Base-by-base conservation (phyloP, 1,140 invertebrate species). In the Pentalonia nigronervosa region DNA sequence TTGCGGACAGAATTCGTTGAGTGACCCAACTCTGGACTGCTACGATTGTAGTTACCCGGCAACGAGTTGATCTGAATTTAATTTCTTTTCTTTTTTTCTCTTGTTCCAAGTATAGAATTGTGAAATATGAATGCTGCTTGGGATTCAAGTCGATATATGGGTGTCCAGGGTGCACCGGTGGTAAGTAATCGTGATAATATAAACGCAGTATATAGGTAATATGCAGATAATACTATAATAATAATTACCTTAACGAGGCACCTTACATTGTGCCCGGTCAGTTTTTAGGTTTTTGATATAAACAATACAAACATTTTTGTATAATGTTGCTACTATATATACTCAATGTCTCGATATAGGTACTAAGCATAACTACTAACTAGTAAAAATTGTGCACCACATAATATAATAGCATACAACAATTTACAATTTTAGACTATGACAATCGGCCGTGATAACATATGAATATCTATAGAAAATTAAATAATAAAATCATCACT, bases 101-200 rank as follows among this genome's bases (percentile, higher is more conserved):
- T 36, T 90, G n/a, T 6, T n/a, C 60, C 36, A 93, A 30, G 30
- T 76, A 76, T 94, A 96, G 96, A 41, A 94, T 96, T 9, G 94
- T 96, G 9, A 95, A 95, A 21, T 96, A 96, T 93, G 96, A 96
- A 93, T 96, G 96, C 88, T 96, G 96, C 93, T 95, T 96, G 94
- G 96, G 96, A 3, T 96, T 94, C 93, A 94, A 95, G 86, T 95
- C 95, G 94, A 94, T 95, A 20, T 94, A 94, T 0, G 95, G 95
- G 25, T 94, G 95, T 90, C 94, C 94, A 23, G 96, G 96, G 23
- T 96, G 96, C 94, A 95, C 95, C 25, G 95, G 95, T 95, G 96
- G 96, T 96, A 94, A 95, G 94, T 93, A 2, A 30, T 14, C 34
- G n/a, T 76, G 30, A 76, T 76, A 76, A 53, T 20, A n/a, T 67